phyloP scores from a whole-genome alignment of 2,797 vertebrate genomes.

The Sphaeramia orbicularis region DNA sequence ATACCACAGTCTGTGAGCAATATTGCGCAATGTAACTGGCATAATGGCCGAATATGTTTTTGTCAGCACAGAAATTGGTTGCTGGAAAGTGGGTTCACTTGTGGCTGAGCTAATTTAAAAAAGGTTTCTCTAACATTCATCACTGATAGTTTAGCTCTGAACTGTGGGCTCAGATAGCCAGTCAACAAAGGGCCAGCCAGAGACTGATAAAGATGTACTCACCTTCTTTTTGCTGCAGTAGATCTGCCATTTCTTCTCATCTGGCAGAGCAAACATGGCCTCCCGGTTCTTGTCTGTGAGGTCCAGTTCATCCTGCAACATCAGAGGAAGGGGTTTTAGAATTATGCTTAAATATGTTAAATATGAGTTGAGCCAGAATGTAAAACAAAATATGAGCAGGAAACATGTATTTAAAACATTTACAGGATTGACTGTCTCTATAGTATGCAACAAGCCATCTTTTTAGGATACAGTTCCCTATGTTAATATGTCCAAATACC shows the following conservation, averaged over 20 bases:
- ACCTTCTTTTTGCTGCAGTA: constrained; percentile 99
- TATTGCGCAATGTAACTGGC: constrained; percentile 7
- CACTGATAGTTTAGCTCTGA: constrained; percentile 48
- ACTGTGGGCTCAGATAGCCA: constrained; percentile 48
- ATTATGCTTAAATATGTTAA: neutral
- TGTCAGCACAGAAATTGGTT: constrained; percentile 44
- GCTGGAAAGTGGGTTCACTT: constrained; percentile 24
- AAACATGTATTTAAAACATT: neutral
- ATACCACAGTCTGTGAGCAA: constrained; percentile 13
- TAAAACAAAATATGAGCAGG: neutral
- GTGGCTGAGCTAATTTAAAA: constrained; percentile 38
- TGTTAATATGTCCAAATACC: constrained; percentile 2
- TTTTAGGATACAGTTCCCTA: neutral
- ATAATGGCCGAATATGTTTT: constrained; percentile 33
- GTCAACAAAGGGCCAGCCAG: constrained; percentile 57
- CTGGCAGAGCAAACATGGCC: constrained; percentile 96
- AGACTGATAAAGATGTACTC: constrained; percentile 50
- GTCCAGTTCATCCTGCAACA: constrained; percentile 94
- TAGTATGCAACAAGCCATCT: neutral
- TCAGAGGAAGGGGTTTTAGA: constrained; percentile 8
- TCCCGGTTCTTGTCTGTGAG: constrained; percentile 97
- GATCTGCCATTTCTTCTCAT: constrained; percentile 99
- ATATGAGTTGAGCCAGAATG: neutral
- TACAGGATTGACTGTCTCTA: neutral
- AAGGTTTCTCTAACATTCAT: constrained; percentile 37